Conservation (phyloP, 2,113 vertebrate species). For the Camelus dromedarius region DNA sequence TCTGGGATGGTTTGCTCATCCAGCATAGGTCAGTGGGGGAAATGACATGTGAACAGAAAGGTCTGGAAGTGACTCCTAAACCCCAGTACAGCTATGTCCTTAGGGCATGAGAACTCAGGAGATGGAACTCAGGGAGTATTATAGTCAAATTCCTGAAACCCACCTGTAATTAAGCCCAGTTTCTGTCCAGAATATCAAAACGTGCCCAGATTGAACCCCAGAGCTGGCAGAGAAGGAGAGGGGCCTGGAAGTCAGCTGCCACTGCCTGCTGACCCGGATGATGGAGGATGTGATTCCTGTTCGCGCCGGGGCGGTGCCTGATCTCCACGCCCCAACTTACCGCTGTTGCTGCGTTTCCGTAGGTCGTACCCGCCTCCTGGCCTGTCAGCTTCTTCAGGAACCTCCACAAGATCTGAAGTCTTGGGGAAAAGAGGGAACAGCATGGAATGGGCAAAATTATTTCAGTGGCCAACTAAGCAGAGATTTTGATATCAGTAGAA, state of each 20-base stretch:
- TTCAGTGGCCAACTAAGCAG: too few relatives aligned
- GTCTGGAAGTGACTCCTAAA: background rate
- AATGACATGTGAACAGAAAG: background rate
- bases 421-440: conserved; percentile 81
- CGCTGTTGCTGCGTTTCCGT: conserved; percentile 94
- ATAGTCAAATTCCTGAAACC: background rate
- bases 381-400: conserved; percentile 92
- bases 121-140: background rate
- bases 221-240: background rate
- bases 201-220: background rate
- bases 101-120: background rate
- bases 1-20: background rate
- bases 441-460: background rate
- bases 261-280: background rate
- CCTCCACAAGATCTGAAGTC: conserved; percentile 94
- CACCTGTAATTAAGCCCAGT: background rate
- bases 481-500: background rate
- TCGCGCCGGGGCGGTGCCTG: accelerated
- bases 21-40: background rate
- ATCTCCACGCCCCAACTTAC: conserved; percentile 85
- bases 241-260: too few relatives aligned
- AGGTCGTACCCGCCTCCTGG: conserved; percentile 88
- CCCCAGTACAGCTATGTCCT: background rate
- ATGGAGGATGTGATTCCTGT: background rate
- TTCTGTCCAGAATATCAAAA: background rate